phyloP scores from a whole-genome alignment of 1,140 invertebrate genomes.

The Nymphalis io region DNA sequence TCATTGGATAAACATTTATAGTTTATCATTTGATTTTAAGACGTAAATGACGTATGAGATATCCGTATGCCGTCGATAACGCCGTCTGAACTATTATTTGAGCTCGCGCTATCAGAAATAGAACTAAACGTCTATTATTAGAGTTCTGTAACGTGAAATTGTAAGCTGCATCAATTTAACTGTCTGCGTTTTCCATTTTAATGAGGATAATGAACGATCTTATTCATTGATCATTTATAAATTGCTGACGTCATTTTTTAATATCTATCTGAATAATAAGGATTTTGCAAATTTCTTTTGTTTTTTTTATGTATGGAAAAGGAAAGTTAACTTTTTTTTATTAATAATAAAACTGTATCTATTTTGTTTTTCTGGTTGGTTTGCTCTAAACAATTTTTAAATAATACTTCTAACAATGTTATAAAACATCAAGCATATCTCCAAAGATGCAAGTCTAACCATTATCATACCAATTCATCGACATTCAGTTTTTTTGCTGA shows the following conservation, averaged over 20 bases:
- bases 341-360: no score
- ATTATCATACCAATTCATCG: constrained; percentile 5
- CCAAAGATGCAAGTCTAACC: constrained; percentile 9
- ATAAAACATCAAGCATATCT: not conserved
- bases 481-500: constrained; percentile 16
- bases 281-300: no score
- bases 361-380: no score
- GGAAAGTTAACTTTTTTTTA: no score
- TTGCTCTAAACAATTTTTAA: no score
- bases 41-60: not conserved
- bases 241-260: no score
- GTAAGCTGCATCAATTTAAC: not conserved
- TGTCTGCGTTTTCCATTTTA: not conserved
- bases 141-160: not conserved
- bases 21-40: constrained; percentile 2
- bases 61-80: not conserved
- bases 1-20: not conserved
- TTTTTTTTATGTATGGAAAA: no score
- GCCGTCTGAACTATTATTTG: constrained; percentile 10
- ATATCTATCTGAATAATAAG: no score
- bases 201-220: not conserved
- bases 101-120: constrained; percentile 3
- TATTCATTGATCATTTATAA: not conserved
- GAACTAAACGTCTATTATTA: constrained; percentile 12
- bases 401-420: not conserved